Percentiles rank a stretch among this genome's conserved stretches.
Conservation (phyloP, 2,797 vertebrate genomes). For the Strix occidentalis region DNA sequence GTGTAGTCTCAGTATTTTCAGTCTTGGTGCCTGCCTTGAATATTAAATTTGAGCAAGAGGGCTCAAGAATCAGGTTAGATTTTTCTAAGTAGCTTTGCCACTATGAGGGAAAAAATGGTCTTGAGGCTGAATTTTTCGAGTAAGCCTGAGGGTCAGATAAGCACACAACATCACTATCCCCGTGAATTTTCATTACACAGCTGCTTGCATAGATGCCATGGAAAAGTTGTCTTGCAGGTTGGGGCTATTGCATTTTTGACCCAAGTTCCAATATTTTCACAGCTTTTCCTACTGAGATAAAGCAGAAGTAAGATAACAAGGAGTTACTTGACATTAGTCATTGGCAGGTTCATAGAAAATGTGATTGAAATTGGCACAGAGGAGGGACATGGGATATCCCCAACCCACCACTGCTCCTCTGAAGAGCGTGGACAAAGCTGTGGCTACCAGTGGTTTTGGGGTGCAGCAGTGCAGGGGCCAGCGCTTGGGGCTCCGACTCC, state of each 20-base stretch:
- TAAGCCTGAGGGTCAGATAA: not conserved
- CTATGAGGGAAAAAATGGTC: not conserved
- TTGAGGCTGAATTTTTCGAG: not conserved
- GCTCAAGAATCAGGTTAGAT: not conserved
- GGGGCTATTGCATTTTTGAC: not conserved
- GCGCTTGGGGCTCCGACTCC: not conserved
- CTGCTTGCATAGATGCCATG: accelerated
- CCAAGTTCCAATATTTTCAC: not conserved
- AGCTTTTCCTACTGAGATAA: not conserved
- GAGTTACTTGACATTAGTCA: not conserved
- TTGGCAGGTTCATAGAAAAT: not conserved
- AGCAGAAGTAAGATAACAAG: not conserved
- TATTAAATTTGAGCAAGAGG: not conserved
- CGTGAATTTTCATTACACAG: not conserved
- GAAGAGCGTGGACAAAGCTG: not conserved
- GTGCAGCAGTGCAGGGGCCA: not conserved
- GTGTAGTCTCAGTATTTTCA: not conserved
- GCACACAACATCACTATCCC: accelerated
- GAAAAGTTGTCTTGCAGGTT: not conserved
- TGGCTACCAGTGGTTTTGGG: not conserved
- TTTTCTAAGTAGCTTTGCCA: not conserved
- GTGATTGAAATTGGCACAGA: not conserved
- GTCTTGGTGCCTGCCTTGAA: not conserved
- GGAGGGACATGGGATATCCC: not conserved
- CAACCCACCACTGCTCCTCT: not conserved